Evolutionary conservation across 2,113 vertebrate species (phyloP).

Genomic region (Symphodus melops): DNA sequence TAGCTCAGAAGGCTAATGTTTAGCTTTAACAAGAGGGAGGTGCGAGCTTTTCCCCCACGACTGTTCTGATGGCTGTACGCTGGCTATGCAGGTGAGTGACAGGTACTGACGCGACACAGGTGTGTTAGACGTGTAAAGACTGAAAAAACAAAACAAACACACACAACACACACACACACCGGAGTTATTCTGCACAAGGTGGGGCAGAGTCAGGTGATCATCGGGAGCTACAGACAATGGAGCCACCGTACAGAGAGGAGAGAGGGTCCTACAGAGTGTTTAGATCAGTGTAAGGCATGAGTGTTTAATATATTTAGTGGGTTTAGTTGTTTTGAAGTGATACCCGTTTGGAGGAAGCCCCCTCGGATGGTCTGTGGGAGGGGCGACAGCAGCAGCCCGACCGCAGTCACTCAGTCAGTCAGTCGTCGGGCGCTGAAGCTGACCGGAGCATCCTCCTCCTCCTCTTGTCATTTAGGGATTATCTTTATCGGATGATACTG

Average conservation of each 20-base stretch:
- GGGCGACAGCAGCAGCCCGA: conserved; percentile 62
- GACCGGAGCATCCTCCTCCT: conserved; percentile 37
- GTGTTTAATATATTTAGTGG: rapidly evolving
- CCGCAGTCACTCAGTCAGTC: conserved; percentile 53
- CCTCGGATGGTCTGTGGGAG: conserved; percentile 55
- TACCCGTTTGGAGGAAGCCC: neutral
- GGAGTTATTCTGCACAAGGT: conserved; percentile 48
- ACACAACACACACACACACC: no score
- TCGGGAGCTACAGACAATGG: conserved; percentile 43
- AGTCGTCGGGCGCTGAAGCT: conserved; percentile 34
- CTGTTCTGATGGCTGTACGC: conserved; percentile 81
- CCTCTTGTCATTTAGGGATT: neutral
- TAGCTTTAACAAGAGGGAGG: conserved; percentile 40
- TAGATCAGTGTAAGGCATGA: neutral
- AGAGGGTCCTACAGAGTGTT: neutral
- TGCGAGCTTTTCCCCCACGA: conserved; percentile 24
- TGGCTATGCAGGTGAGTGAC: conserved; percentile 85
- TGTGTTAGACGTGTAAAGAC: neutral
- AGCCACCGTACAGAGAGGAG: neutral
- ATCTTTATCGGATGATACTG: conserved; percentile 21
- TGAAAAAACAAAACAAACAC: no score
- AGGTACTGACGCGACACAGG: rapidly evolving
- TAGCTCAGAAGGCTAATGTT: conserved; percentile 71
- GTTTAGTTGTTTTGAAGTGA: neutral
- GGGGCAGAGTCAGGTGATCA: conserved; percentile 73